These are phyloP conservation scores for Thermophis baileyi DNA, from an alignment of 2,113 vertebrate genomes.

Conservation along the genomic window DNA sequence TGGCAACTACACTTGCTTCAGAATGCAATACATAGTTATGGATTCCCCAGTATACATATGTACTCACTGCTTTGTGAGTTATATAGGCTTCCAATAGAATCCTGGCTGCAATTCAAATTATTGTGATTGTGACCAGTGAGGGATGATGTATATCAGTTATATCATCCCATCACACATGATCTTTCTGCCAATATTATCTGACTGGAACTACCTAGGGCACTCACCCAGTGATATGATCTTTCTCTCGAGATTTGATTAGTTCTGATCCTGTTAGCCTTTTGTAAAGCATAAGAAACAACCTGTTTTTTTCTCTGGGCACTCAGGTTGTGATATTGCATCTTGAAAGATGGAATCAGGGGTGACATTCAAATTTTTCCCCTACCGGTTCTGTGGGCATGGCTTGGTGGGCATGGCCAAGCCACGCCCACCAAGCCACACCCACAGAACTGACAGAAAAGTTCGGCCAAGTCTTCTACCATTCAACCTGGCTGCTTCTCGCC, in stretches of 20 bases:
- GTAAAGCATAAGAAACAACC: neutral
- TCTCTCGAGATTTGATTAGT: neutral
- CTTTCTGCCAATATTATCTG: neutral
- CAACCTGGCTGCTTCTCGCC: too few relatives aligned
- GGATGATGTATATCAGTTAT: neutral
- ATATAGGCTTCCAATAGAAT: neutral
- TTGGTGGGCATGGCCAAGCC: too few relatives aligned
- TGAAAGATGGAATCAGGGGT: neutral
- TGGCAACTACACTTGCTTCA: neutral
- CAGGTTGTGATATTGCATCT: neutral
- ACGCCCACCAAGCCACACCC: too few relatives aligned
- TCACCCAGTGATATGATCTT: neutral
- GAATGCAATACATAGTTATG: neutral
- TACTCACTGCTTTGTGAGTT: neutral
- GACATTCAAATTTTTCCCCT: too few relatives aligned
- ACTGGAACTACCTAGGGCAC: neutral
- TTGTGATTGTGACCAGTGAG: neutral
- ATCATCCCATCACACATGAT: neutral
- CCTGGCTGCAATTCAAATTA: neutral
- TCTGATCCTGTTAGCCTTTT: neutral
- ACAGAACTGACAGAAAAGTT: too few relatives aligned
- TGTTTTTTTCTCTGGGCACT: neutral
- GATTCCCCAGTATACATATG: neutral
- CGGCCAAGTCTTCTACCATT: too few relatives aligned
- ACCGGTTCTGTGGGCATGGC: too few relatives aligned